A percentile compares a stretch with the other conserved stretches of the same genome.
Conservation (phyloP, 2,797 vertebrate genomes). For the Sylvia borin region DNA sequence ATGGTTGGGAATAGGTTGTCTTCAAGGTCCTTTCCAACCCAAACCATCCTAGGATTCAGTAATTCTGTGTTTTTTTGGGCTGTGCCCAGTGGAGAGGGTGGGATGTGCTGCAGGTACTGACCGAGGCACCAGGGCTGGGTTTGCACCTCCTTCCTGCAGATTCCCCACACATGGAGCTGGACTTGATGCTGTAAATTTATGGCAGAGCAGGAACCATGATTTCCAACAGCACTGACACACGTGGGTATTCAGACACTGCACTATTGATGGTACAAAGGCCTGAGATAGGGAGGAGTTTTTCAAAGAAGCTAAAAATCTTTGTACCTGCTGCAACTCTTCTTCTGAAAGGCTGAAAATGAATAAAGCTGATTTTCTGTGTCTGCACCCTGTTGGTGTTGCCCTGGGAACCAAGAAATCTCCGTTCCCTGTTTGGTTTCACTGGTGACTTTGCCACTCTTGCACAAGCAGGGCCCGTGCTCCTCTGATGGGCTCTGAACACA, state of each 20-base stretch:
- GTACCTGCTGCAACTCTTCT: not conserved
- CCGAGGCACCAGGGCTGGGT: not conserved
- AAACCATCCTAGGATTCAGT: not conserved
- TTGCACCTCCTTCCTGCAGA: not conserved
- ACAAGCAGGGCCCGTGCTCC: not conserved
- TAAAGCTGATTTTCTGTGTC: not conserved
- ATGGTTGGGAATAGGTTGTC: not conserved
- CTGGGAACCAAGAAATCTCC: not conserved
- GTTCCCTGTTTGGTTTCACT: not conserved
- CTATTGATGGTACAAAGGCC: not conserved
- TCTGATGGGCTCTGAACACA: not conserved
- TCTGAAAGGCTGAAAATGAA: not conserved
- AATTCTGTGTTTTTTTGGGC: not conserved
- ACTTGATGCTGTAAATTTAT: not conserved
- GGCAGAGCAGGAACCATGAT: not conserved
- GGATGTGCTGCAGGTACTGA: not conserved
- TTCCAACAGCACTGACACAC: rapidly evolving
- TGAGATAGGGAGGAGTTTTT: not conserved
- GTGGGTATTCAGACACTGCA: not conserved
- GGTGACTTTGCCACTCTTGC: not conserved
- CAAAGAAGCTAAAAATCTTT: not conserved
- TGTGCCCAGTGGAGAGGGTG: not conserved
- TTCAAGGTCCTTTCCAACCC: not conserved
- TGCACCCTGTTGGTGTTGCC: not conserved
- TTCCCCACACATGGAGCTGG: not conserved